Evolutionary conservation across 1,140 invertebrate genomes (phyloP).

Genomic region (Diprion similis): DNA sequence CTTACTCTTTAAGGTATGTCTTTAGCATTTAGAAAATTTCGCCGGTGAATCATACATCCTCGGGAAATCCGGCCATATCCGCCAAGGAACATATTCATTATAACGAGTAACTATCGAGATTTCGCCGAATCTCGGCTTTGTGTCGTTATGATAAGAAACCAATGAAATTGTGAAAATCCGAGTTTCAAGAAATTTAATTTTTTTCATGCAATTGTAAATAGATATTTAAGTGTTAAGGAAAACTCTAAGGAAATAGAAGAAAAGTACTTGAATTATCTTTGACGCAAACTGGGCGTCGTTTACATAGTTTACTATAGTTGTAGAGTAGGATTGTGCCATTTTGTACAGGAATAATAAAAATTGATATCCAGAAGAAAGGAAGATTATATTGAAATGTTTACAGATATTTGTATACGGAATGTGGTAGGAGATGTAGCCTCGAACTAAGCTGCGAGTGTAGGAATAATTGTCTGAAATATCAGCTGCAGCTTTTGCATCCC

Average conservation of each 20-base stretch:
- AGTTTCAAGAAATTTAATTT: slow-evolving; percentile 39
- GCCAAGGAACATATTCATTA: slow-evolving; percentile 18
- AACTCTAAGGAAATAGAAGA: slow-evolving; percentile 19
- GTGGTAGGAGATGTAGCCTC: not conserved
- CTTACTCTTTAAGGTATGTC: not conserved
- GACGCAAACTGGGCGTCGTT: not conserved
- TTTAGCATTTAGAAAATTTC: slow-evolving; percentile 7
- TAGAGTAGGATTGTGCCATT: slow-evolving; percentile 59
- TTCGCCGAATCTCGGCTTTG: slow-evolving; percentile 14
- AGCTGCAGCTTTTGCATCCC: too few relatives aligned
- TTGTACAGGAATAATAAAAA: slow-evolving; percentile 49
- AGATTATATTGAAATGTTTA: not conserved
- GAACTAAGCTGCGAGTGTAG: not conserved
- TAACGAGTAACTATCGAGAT: slow-evolving; percentile 13
- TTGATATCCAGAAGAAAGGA: not conserved
- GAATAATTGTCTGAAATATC: too few relatives aligned
- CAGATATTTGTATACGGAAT: not conserved
- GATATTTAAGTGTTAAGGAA: slow-evolving; percentile 42
- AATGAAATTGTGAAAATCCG: slow-evolving; percentile 45
- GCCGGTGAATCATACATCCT: not conserved
- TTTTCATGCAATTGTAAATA: slow-evolving; percentile 36
- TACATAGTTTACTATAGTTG: slow-evolving; percentile 26
- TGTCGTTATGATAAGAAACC: slow-evolving; percentile 40
- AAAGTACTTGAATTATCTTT: slow-evolving; percentile 14
- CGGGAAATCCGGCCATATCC: slow-evolving; percentile 25